Percentiles rank a stretch among this genome's conserved stretches.
phyloP scores from a whole-genome alignment of 1,140 invertebrate species.

The Steinernema feltiae region DNA sequence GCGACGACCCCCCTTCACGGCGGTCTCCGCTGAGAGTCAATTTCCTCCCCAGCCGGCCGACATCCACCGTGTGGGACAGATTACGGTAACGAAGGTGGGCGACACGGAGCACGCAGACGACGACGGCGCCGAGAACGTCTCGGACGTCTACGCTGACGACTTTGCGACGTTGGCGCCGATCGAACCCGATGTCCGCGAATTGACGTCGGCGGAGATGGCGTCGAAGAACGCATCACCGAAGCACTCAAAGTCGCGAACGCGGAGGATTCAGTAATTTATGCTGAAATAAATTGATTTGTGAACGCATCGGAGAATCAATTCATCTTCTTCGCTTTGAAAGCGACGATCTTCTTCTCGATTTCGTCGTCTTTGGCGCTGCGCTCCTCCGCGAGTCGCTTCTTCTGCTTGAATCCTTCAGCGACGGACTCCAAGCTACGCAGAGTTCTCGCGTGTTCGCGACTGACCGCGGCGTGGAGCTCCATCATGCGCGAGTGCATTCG shows the following conservation, averaged over 20 bases:
- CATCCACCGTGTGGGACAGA: not conserved
- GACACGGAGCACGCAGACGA: not conserved
- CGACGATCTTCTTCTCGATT: not conserved
- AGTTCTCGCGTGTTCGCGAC: too few relatives aligned
- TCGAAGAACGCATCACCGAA: not conserved
- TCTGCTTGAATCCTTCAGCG: too few relatives aligned
- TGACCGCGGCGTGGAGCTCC: not conserved
- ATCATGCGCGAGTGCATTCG: not conserved
- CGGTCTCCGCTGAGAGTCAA: not conserved
- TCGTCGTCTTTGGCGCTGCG: not conserved
- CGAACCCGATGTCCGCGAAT: not conserved
- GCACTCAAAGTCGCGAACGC: not conserved
- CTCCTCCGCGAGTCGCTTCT: too few relatives aligned
- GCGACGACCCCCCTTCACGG: not conserved
- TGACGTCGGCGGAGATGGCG: not conserved
- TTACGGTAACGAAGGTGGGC: not conserved
- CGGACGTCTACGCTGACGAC: not conserved
- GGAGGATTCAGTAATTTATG: not conserved
- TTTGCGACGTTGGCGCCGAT: not conserved
- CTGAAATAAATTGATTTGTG: not conserved
- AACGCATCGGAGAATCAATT: not conserved
- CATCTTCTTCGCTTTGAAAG: not conserved
- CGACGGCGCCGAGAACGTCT: not conserved
- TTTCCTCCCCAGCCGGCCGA: conserved; percentile 2
- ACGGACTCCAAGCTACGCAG: too few relatives aligned